A percentile compares a stretch with the other conserved stretches of the same genome.
Conservation (phyloP, 2,113 vertebrate genomes). For the Thermophis baileyi region DNA sequence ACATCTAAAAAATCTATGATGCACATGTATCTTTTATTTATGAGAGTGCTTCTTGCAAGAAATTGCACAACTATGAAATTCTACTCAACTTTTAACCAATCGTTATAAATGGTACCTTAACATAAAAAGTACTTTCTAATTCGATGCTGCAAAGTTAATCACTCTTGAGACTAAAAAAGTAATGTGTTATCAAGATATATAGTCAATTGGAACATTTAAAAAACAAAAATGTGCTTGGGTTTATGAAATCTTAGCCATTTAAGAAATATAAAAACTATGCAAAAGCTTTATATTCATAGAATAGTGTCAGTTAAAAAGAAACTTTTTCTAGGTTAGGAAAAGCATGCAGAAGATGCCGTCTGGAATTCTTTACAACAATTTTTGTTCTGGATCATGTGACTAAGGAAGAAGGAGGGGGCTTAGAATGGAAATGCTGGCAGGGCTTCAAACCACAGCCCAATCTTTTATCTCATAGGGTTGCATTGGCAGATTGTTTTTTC, state of each 20-base stretch:
- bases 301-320: neutral
- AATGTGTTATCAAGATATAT: neutral
- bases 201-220: neutral
- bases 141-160: neutral
- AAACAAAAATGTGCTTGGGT: neutral
- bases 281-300: neutral
- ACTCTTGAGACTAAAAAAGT: neutral
- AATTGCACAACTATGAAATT: neutral
- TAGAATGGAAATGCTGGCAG: neutral
- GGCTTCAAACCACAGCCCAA: neutral
- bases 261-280: neutral
- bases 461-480: neutral
- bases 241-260: neutral
- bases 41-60: neutral
- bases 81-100: neutral
- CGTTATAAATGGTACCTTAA: neutral
- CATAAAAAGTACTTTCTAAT: neutral
- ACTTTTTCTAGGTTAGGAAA: neutral
- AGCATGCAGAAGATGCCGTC: neutral
- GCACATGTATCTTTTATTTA: neutral
- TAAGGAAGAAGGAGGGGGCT: neutral
- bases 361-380: neutral
- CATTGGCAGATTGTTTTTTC: neutral
- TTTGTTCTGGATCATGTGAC: neutral
- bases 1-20: neutral